Evolutionary conservation across 2,888 invertebrate genomes (phyloP).

Genomic region (Acanthosepion pharaonis): DNA sequence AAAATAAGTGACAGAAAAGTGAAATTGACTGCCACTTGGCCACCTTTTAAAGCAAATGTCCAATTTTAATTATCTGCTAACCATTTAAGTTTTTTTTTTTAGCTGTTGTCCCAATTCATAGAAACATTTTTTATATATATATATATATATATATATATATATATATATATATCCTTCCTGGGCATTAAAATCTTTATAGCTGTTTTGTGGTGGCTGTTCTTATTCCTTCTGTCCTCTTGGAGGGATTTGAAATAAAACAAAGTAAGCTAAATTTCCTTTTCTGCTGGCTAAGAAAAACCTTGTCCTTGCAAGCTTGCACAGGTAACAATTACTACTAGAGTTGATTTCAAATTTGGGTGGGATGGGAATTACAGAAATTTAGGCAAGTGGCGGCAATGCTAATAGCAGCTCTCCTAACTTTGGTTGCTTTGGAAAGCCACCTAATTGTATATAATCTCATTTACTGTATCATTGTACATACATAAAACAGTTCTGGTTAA

Average conservation of each 20-base stretch:
- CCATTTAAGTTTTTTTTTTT: too few relatives aligned
- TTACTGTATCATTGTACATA: slow-evolving; percentile 46
- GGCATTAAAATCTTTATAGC: not conserved
- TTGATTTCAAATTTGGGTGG: not conserved
- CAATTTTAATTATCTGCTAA: too few relatives aligned
- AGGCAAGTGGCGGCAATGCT: not conserved
- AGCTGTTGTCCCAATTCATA: not conserved
- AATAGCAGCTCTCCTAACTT: not conserved
- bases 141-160: too few relatives aligned
- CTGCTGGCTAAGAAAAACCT: not conserved
- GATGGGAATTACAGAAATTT: not conserved
- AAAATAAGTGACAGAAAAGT: not conserved
- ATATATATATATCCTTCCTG: not conserved
- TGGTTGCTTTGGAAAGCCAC: not conserved
- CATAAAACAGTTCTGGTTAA: slow-evolving; percentile 45
- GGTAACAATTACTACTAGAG: not conserved
- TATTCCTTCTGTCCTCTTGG: not conserved
- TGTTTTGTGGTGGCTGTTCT: not conserved
- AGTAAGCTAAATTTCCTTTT: not conserved
- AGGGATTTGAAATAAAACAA: not conserved
- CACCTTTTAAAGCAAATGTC: too few relatives aligned
- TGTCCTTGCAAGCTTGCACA: slow-evolving; percentile 2
- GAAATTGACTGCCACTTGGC: too few relatives aligned
- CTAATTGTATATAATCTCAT: slow-evolving; percentile 47
- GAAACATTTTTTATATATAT: not conserved